Evolutionary conservation across 2,888 invertebrate genomes (phyloP), one percentile per base, ranked within the genome.

Genomic region (Stenoptilia bipunctidactyla): DNA sequence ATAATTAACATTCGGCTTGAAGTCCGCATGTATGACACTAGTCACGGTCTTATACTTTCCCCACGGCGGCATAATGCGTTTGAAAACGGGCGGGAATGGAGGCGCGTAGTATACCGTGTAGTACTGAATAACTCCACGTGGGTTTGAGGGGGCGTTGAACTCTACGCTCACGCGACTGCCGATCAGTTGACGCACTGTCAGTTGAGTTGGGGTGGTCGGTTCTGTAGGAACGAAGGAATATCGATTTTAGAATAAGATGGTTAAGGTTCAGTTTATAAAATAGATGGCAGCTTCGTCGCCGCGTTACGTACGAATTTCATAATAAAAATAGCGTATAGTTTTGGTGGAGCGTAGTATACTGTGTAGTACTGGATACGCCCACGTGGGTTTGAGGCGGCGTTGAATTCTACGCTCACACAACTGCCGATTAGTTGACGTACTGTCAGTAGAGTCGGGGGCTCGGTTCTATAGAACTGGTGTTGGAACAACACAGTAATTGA

Each of bases 321-420:
- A n/a, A n/a, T n/a, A n/a, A n/a, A n/a, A n/a, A n/a, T n/a, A n/a
- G n/a, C n/a, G n/a, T n/a, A n/a, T n/a, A n/a, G n/a, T n/a, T n/a
- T n/a, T 0, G 92, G 91, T 0, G 92, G 91, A 1, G 86, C 85
- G 62, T 90, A 88, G 56, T 85, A 88, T 38, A 82, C 42, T 0
- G 91, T 87, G 63, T 93, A 94, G 34, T 77, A 72, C 0, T 61
- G 72, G 1, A 93, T 82, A 0, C 72, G 51, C 0, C 93, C 93
- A 44, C 88, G 88, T 0, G 91, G 87, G 20, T 73, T 56, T 1
- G 66, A 59, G 0, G 94, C 93, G 8, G 86, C 73, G 45, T 88
- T 85, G 94, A 94, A 94, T 0, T 85, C 68, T 0, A 93, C 77
- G 46, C 87, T 76, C 12, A 93, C 86, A n/a, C 88, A 64, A 2